Evolutionary conservation across 2,797 vertebrate species (phyloP).

Genomic region (Eulemur mongoz): DNA sequence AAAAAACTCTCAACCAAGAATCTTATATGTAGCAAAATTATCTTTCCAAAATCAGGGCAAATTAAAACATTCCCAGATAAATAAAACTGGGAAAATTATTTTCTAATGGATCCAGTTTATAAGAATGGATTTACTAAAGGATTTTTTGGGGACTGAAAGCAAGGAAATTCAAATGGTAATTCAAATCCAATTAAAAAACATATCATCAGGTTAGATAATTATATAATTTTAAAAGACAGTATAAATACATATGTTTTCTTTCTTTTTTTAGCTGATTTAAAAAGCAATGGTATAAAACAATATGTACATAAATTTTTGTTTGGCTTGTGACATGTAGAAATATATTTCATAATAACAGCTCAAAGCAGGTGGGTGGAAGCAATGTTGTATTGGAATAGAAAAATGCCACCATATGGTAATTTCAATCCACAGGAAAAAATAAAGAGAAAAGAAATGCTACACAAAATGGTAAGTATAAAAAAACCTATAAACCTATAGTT

Average conservation of each 20-base stretch:
- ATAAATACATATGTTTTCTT: background rate
- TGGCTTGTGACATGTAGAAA: background rate
- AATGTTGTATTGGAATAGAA: background rate
- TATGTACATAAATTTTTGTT: background rate
- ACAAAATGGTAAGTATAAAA: background rate
- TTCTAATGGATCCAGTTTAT: background rate
- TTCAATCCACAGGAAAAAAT: background rate
- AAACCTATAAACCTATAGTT: background rate
- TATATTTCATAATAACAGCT: background rate
- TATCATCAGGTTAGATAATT: background rate
- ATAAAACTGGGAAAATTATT: background rate
- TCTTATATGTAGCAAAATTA: background rate
- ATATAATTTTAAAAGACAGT: background rate
- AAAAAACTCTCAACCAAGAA: background rate
- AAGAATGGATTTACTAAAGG: background rate
- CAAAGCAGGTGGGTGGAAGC: background rate
- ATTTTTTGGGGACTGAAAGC: background rate
- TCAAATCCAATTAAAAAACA: background rate
- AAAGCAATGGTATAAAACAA: background rate
- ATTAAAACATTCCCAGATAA: background rate
- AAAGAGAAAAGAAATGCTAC: background rate
- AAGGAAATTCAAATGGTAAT: background rate
- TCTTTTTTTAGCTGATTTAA: background rate
- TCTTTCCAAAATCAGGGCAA: background rate
- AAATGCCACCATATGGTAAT: background rate